A percentile compares a stretch with the other conserved stretches of the same genome.
These are phyloP conservation scores for Tauraco erythrolophus DNA, from an alignment of 2,113 vertebrate genomes.

Conservation along the genomic window DNA sequence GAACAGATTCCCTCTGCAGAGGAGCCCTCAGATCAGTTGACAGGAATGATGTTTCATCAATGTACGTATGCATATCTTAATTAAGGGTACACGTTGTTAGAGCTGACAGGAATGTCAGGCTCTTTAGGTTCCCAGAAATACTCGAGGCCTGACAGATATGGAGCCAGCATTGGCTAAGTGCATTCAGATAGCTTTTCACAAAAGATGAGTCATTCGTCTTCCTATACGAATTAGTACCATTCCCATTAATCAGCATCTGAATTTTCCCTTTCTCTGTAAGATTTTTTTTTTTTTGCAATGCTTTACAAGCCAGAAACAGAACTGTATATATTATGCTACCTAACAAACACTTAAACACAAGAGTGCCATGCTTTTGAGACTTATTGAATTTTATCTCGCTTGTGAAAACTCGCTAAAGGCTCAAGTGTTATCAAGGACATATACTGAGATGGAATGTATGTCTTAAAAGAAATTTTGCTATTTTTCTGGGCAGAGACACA, in stretches of 20 bases:
- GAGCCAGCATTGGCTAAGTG: not conserved
- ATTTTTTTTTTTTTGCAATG: not conserved
- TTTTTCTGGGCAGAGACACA: not conserved
- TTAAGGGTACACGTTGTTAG: not conserved
- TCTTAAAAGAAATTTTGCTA: not conserved
- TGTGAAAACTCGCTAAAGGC: not conserved
- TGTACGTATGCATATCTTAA: not conserved
- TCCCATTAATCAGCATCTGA: not conserved
- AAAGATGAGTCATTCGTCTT: conserved; percentile 52
- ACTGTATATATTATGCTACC: not conserved
- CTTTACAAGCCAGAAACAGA: not conserved
- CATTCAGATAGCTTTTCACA: conserved; percentile 19
- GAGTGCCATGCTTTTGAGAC: not conserved
- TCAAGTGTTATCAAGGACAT: not conserved
- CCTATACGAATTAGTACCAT: not conserved
- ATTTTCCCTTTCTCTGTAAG: not conserved
- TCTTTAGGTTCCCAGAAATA: conserved; percentile 47
- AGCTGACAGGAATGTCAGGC: conserved; percentile 38
- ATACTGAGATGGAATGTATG: not conserved
- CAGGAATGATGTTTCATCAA: conserved; percentile 31
- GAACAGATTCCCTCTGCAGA: not conserved
- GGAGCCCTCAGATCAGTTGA: not conserved
- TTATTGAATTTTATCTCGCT: not conserved
- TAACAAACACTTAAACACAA: not conserved
- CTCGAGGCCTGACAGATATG: not conserved